phyloP scores from a whole-genome alignment of 2,888 invertebrate species.

The Harpagoxenus sublaevis region DNA sequence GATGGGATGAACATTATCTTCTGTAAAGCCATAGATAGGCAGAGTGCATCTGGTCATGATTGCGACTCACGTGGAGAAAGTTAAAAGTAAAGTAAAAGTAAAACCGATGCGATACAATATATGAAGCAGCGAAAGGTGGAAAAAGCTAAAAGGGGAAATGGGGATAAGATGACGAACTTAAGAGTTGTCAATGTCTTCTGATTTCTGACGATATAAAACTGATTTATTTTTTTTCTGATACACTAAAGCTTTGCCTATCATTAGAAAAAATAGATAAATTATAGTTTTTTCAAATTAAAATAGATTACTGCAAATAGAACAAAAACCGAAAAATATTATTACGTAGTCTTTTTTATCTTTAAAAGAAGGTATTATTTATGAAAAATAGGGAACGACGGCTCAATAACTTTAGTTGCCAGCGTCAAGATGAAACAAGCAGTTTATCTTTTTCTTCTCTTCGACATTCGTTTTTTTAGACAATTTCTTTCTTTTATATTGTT shows the following conservation, averaged over 20 bases:
- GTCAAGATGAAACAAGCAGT: not conserved
- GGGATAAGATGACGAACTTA: not conserved
- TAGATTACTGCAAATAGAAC: not conserved
- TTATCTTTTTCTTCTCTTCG: not conserved
- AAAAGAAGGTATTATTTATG: not conserved
- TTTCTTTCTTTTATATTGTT: not conserved
- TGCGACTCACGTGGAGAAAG: slow-evolving; percentile 13
- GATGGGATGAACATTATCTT: slow-evolving; percentile 14
- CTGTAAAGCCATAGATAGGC: not conserved
- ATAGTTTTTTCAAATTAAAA: not conserved
- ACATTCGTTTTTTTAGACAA: not conserved
- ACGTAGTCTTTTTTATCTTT: not conserved
- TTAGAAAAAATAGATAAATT: not conserved
- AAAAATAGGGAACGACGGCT: not conserved
- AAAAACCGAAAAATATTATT: not conserved
- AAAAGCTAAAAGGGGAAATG: not conserved
- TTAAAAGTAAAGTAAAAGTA: slow-evolving; percentile 45
- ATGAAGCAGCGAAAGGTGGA: not conserved
- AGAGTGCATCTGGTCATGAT: slow-evolving; percentile 13
- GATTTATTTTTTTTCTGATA: not conserved
- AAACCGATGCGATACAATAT: not conserved
- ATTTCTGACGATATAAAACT: not conserved
- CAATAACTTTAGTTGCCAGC: not conserved
- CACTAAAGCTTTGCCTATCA: not conserved
- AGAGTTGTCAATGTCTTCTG: not conserved